Base-by-base conservation (phyloP, 2,888 invertebrate genomes). In the Ernsta delagoae region DNA sequence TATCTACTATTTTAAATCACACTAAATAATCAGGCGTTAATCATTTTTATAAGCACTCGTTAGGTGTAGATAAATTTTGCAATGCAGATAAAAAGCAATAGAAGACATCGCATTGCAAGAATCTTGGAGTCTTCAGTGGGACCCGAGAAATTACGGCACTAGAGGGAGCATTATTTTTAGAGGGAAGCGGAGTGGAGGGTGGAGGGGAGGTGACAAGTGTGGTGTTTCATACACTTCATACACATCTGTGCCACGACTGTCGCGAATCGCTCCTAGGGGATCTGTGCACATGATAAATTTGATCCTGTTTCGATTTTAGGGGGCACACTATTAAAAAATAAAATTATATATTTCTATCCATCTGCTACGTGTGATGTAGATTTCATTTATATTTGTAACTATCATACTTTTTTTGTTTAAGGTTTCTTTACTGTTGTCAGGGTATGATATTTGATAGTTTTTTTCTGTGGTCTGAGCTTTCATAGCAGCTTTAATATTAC, bases 121-220 rank as follows among this genome's bases (percentile, higher is more conserved):
- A 31, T 31, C 31, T 31, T 31, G n/a, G 1, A 12, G 45, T 9
- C 8, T 8, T 0, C n/a, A 45, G n/a, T n/a, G 3, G 9, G 39
- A 48, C n/a, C 45, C 24, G 53, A n/a, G 24, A 36, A 48, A 59
- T 65, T 59, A 59, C 65, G 41, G 57, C 45, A 12, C 39, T 11
- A 12, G 11, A 8, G 2, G n/a, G 12, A 57, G 57, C 57, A 60
- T 65, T 63, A 63, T 64, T 53, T 65, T n/a, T 31, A 31, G 31
- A 31, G 59, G 39, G 24, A 36, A 39, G 31, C 4, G 31, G 31
- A 31, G 31, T 2, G 31, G 31, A 3, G 31, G 11, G 31, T 31
- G 31, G 31, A 31, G 31, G 31, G 31, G 31, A 3, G 31, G 11
- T 56, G 80, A 83, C 86, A 87, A 87, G 87, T 85, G 87, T 83